Percentiles rank a stretch among this genome's conserved stretches.
Evolutionary conservation across 2,113 vertebrate species (phyloP).

Genomic region (Nannospalax galili): DNA sequence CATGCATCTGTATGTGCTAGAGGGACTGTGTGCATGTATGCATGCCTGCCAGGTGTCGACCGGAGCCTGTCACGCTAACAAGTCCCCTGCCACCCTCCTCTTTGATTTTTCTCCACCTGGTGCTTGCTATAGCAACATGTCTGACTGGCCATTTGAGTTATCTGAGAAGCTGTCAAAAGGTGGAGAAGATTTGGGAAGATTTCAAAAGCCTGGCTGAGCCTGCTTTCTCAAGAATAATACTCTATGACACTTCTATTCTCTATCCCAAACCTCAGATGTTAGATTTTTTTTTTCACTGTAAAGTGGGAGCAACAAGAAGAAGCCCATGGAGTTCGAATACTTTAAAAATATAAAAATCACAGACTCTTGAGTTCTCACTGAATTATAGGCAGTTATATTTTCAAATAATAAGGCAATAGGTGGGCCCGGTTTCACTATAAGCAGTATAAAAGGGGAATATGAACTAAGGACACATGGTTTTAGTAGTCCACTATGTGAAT

Average conservation of each 20-base stretch:
- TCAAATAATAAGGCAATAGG: constrained; percentile 22
- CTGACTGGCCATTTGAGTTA: constrained; percentile 83
- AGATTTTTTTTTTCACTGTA: constrained; percentile 52
- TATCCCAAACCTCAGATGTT: constrained; percentile 79
- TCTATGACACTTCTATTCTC: constrained; percentile 84
- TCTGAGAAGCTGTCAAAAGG: constrained; percentile 88
- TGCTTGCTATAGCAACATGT: constrained; percentile 76
- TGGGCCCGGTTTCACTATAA: not conserved
- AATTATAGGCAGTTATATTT: constrained; percentile 19
- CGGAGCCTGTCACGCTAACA: constrained; percentile 72
- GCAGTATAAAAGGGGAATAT: constrained; percentile 9
- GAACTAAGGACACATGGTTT: not conserved
- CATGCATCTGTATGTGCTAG: not conserved
- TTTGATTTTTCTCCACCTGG: constrained; percentile 85
- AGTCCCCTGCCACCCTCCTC: constrained; percentile 73
- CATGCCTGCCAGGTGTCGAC: constrained; percentile 75
- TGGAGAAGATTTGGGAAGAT: constrained; percentile 83
- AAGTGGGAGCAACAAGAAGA: constrained; percentile 55
- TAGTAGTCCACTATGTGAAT: not conserved
- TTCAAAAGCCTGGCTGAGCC: constrained; percentile 81
- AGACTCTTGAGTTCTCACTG: not conserved
- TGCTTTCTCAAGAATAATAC: constrained; percentile 83
- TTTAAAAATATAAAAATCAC: constrained; percentile 47
- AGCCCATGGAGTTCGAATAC: not conserved
- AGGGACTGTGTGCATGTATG: not conserved